A percentile compares a stretch with the other conserved stretches of the same genome.
Conservation (phyloP, 1,140 invertebrate species). For the Trichoplusia ni region DNA sequence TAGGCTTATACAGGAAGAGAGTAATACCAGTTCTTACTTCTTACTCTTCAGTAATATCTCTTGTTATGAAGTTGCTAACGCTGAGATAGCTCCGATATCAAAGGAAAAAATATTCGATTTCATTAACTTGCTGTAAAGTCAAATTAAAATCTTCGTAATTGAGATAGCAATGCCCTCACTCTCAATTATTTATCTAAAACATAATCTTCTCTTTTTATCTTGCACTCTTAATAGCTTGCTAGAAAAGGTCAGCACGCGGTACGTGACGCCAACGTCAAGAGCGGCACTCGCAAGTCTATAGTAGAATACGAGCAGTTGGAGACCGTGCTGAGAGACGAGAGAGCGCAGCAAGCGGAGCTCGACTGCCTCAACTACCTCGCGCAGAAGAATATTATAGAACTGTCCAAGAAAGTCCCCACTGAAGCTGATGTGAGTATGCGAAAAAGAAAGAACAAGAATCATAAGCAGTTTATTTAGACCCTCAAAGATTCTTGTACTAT, state of each 20-base stretch:
- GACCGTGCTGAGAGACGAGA: slow-evolving; percentile 59
- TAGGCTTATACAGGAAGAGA: too few relatives aligned
- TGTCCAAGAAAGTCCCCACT: slow-evolving; percentile 70
- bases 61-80: too few relatives aligned
- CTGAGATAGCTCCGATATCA: too few relatives aligned
- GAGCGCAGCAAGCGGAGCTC: slow-evolving; percentile 67
- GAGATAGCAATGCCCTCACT: too few relatives aligned
- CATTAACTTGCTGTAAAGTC: too few relatives aligned
- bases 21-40: too few relatives aligned
- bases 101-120: too few relatives aligned
- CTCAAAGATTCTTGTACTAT: too few relatives aligned
- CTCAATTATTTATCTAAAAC: neutral
- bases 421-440: slow-evolving; percentile 62
- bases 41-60: too few relatives aligned
- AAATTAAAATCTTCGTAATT: too few relatives aligned
- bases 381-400: slow-evolving; percentile 65
- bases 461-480: neutral
- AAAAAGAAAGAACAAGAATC: neutral
- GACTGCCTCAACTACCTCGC: slow-evolving; percentile 73
- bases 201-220: neutral
- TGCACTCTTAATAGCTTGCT: slow-evolving; percentile 50
- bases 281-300: slow-evolving; percentile 58
- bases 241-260: slow-evolving; percentile 69
- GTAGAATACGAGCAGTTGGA: slow-evolving; percentile 68
- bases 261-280: slow-evolving; percentile 56